Conservation (phyloP, 2,888 invertebrate genomes). For the Polylopha cassiicola region DNA sequence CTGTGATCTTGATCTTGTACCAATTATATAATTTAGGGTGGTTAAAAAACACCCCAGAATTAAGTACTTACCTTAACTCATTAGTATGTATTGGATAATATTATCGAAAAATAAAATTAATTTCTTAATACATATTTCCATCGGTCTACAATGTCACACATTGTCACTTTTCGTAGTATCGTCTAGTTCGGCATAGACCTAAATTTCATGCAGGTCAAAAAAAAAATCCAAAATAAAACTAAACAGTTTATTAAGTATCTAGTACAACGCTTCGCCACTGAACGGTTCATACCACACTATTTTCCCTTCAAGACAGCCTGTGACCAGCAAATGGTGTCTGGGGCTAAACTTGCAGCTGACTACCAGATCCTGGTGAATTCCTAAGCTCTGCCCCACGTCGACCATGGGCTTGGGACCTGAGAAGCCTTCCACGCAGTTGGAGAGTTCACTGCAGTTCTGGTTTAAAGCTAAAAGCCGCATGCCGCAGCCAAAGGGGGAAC, state of each 20-base stretch:
- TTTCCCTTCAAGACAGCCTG: conserved; percentile 92
- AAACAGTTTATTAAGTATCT: conserved; percentile 36
- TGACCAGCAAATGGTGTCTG: conserved; percentile 89
- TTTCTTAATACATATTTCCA: too few relatives aligned
- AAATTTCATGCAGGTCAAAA: too few relatives aligned
- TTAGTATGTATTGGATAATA: too few relatives aligned
- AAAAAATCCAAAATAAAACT: background rate
- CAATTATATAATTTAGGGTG: too few relatives aligned
- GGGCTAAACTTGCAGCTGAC: conserved; percentile 95
- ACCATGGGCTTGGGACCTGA: conserved; percentile 39
- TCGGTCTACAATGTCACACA: too few relatives aligned
- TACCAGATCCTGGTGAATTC: conserved; percentile 87
- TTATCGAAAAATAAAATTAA: too few relatives aligned
- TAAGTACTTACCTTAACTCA: too few relatives aligned
- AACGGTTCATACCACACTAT: conserved; percentile 93
- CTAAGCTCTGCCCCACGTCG: conserved; percentile 83
- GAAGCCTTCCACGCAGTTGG: conserved; percentile 71
- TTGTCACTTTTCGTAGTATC: too few relatives aligned
- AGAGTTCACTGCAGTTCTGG: conserved; percentile 85
- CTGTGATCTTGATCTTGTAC: too few relatives aligned
- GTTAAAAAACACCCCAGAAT: too few relatives aligned
- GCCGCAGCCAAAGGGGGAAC: conserved; percentile 92
- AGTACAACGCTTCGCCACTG: conserved; percentile 57
- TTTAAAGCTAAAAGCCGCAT: conserved; percentile 90
- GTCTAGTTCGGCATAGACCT: too few relatives aligned